Conservation (phyloP, 1,140 invertebrate species). For the Drosophila navojoa region DNA sequence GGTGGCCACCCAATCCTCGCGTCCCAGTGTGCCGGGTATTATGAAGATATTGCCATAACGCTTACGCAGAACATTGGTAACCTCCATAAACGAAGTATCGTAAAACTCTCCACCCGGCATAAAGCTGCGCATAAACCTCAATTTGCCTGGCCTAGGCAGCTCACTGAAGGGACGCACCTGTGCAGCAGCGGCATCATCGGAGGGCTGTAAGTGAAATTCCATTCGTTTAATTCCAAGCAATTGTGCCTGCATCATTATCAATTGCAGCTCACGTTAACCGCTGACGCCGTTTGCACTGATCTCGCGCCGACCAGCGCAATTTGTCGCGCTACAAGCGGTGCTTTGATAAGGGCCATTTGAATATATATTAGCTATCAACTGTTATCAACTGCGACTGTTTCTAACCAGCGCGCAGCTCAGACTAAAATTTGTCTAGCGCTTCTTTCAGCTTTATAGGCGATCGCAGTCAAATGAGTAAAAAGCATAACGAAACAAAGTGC, state of each 20-base stretch:
- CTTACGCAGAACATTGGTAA: slow-evolving; percentile 36
- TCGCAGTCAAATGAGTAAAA: not conserved
- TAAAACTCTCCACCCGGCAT: slow-evolving; percentile 60
- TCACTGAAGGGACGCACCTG: slow-evolving; percentile 26
- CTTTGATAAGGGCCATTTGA: slow-evolving; percentile 19
- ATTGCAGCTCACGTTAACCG: slow-evolving; percentile 21
- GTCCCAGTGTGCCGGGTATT: slow-evolving; percentile 67
- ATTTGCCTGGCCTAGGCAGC: slow-evolving; percentile 49
- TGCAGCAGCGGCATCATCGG: not conserved
- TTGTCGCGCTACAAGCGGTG: slow-evolving; percentile 10
- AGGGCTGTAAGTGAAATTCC: slow-evolving; percentile 1
- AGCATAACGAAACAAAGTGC: not conserved
- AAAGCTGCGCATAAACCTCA: slow-evolving; percentile 54
- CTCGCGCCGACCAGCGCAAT: slow-evolving; percentile 11
- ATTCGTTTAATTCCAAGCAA: not conserved
- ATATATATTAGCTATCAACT: not conserved
- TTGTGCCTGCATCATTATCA: not conserved
- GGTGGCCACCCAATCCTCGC: slow-evolving; percentile 54
- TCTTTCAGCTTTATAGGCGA: slow-evolving; percentile 10
- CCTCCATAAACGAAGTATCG: slow-evolving; percentile 49
- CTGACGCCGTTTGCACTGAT: slow-evolving; percentile 12
- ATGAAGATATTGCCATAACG: slow-evolving; percentile 64
- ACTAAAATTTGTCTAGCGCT: not conserved
- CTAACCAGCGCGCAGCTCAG: not conserved
- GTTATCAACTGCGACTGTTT: slow-evolving; percentile 4